Percentiles rank a stretch among this genome's conserved stretches.
phyloP scores from a whole-genome alignment of 2,113 vertebrate species.

The Bothrops jararaca region DNA sequence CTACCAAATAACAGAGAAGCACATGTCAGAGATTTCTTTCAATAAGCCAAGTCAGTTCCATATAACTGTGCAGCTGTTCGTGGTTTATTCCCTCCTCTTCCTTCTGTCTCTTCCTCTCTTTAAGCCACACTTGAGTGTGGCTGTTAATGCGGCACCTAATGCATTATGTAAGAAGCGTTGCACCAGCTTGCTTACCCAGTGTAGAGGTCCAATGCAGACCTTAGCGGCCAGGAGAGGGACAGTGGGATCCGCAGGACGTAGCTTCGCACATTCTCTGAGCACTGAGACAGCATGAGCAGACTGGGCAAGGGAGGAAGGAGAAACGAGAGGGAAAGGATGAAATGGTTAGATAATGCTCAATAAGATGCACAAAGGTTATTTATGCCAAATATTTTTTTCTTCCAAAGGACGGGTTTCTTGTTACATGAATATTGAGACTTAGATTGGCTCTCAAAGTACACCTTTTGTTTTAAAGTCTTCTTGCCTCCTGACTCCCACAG shows the following conservation, averaged over 20 bases:
- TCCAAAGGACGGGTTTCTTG: not conserved
- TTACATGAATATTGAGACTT: not conserved
- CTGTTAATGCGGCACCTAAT: conserved; percentile 34
- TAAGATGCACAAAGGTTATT: conserved; percentile 9
- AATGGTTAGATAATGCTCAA: conserved; percentile 43
- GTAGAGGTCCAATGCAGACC: conserved; percentile 91
- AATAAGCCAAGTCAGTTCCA: conserved; percentile 18
- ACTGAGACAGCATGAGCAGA: conserved; percentile 88
- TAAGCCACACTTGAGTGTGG: conserved; percentile 13
- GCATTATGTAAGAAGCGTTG: conserved; percentile 40
- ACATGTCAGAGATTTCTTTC: not conserved
- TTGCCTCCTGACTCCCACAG: not conserved
- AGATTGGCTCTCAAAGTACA: not conserved
- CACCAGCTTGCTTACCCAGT: conserved; percentile 84
- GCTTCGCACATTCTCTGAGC: conserved; percentile 85
- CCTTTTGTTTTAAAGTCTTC: no score
- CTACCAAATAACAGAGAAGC: not conserved
- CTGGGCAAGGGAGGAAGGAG: conserved; percentile 62
- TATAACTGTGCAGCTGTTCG: conserved; percentile 1
- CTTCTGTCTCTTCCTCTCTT: conserved; percentile 25
- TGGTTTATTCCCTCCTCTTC: not conserved
- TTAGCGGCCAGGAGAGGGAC: conserved; percentile 91
- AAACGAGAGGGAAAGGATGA: not conserved
- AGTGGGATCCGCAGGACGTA: conserved; percentile 86
- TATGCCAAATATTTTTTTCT: not conserved